These are phyloP conservation scores for Enteromius paludinosus DNA, from an alignment of 2,797 vertebrate species.

Conservation along the genomic window DNA sequence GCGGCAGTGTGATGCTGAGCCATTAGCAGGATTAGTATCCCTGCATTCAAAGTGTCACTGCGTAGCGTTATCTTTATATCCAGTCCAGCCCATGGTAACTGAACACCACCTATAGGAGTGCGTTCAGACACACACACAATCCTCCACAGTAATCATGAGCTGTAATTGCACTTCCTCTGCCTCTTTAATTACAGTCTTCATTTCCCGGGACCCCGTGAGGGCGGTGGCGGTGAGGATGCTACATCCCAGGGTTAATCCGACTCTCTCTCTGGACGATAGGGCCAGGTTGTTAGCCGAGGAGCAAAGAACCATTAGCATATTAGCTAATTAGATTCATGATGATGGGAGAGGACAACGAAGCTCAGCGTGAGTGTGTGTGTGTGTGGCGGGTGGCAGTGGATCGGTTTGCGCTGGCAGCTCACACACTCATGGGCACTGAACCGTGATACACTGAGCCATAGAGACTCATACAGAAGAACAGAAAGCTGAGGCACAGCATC, in stretches of 20 bases:
- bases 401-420: constrained; percentile 25
- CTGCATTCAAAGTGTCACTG: constrained; percentile 44
- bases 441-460: constrained; percentile 2
- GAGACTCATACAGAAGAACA: constrained; percentile 33
- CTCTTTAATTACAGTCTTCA: constrained; percentile 74
- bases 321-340: constrained; percentile 69
- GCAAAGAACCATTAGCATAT: constrained; percentile 72
- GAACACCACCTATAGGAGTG: not conserved
- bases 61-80: constrained; percentile 33
- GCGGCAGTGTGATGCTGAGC: constrained; percentile 37
- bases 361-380: not conserved
- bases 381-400: constrained; percentile 36
- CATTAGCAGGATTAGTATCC: constrained; percentile 56
- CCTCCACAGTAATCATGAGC: constrained; percentile 53
- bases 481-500: constrained; percentile 17
- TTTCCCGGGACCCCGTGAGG: constrained; percentile 61
- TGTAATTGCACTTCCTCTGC: constrained; percentile 70
- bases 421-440: constrained; percentile 44
- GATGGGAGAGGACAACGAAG: constrained; percentile 20
- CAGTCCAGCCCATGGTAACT: not conserved
- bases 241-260: constrained; percentile 66
- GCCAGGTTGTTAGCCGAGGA: constrained; percentile 60
- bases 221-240: constrained; percentile 28
- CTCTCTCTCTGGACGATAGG: constrained; percentile 69
- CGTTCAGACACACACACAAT: constrained; percentile 8